Conservation (phyloP, 64 coral and sea anemone genomes). For the Montipora capricornis region DNA sequence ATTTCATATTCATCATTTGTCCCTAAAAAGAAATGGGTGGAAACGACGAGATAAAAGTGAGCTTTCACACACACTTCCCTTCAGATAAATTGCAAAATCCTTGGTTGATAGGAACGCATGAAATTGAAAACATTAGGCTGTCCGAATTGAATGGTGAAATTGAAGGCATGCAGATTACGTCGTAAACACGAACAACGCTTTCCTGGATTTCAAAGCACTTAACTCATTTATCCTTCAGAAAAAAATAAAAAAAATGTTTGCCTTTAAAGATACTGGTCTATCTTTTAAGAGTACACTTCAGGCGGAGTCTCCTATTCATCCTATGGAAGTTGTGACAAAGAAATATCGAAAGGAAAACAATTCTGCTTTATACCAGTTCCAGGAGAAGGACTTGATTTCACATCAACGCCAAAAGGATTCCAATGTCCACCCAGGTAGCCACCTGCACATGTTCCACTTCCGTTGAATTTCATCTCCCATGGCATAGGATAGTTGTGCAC, state of each 20-base stretch:
- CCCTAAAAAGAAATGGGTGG: slow-evolving; percentile 23
- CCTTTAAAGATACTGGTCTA: too few species aligned
- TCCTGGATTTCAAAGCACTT: too few species aligned
- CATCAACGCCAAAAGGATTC: slow-evolving; percentile 65
- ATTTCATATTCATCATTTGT: slow-evolving; percentile 90
- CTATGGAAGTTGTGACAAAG: background rate
- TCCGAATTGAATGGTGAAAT: too few species aligned
- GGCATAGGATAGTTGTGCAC: slow-evolving; percentile 88
- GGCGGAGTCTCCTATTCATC: background rate
- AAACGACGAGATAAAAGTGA: background rate
- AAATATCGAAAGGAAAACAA: background rate
- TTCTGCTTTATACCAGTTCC: slow-evolving; percentile 61
- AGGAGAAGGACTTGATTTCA: slow-evolving; percentile 64
- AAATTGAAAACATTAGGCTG: too few species aligned
- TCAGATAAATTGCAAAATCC: too few species aligned
- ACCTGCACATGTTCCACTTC: slow-evolving; percentile 50
- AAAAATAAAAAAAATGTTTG: too few species aligned
- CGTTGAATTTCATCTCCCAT: slow-evolving; percentile 48
- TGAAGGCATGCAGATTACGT: too few species aligned
- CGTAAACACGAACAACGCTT: too few species aligned
- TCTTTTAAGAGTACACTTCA: too few species aligned
- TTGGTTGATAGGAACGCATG: too few species aligned
- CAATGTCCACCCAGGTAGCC: slow-evolving; percentile 54
- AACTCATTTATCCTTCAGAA: too few species aligned
- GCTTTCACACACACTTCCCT: too few species aligned